Evolutionary conservation across 2,888 invertebrate species (phyloP), one percentile per base, ranked within the genome.

Genomic region (Agriopis leucophaearia): DNA sequence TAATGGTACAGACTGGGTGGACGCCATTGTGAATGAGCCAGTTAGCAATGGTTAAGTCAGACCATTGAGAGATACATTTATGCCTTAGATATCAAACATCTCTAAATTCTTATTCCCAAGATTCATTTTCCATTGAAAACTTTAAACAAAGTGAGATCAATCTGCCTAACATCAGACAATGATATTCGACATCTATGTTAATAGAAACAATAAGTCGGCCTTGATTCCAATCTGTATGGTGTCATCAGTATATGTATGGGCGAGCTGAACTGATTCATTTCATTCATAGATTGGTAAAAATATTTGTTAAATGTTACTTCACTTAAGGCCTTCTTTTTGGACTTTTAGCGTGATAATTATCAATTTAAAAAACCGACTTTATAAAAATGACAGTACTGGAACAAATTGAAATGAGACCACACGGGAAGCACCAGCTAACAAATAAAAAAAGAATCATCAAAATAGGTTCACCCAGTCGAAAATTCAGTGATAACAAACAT

Each of bases 151-250:
- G 68, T 72, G 69, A 64, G 59, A 71, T 75, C 75, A 76, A 75
- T 75, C 62, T 61, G 57, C 56, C 63, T 52, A 67, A 59, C 69
- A 62, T 48, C 16, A 61, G 42, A 51, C 62, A 67, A 66, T 62
- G 60, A 55, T 59, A 64, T 69, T 64, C 45, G 15, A 51, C 48
- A 60, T 69, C 58, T n/a, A 68, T 56, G 58, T 72, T 77, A 81
- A 81, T 78, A 76, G 78, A 81, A 78, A 81, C 83, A 85, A 84
- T 84, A 83, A 73, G 67, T 73, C 61, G 82, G 77, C 89, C 89
- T 88, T 88, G 86, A 81, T 79, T 74, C 69, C 83, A 86, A 87
- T 87, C 60, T 64, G 70, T 66, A 67, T 72, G 73, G 62, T 72
- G 76, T 68, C 75, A 74, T 74, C 72, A 54, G 60, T 60, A 69